phyloP scores from a whole-genome alignment of 2,888 invertebrate genomes.

The Aradus depressus region DNA sequence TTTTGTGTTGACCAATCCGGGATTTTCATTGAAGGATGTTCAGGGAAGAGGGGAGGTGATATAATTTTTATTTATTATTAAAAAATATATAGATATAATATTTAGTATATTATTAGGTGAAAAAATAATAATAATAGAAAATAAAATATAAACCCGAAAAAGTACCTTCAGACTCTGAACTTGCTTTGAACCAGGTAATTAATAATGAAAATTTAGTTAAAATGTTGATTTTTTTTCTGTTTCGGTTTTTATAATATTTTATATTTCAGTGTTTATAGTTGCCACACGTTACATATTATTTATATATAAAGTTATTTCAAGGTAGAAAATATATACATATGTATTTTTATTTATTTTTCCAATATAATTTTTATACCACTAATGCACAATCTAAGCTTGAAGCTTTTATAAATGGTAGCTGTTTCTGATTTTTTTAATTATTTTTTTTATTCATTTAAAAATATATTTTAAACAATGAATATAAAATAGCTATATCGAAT shows the following conservation, averaged over 20 bases:
- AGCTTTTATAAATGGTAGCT: slow-evolving; percentile 28
- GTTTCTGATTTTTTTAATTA: slow-evolving; percentile 35
- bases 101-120: slow-evolving; percentile 20
- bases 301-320: slow-evolving; percentile 14
- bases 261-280: slow-evolving; percentile 23
- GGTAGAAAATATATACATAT: slow-evolving; percentile 11
- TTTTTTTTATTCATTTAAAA: slow-evolving; percentile 32
- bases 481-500: slow-evolving; percentile 32
- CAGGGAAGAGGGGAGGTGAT: slow-evolving; percentile 15
- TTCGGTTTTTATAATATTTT: slow-evolving; percentile 19
- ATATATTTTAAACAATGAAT: slow-evolving; percentile 31
- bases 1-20: slow-evolving; percentile 13
- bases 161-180: slow-evolving; percentile 13
- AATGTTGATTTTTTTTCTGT: slow-evolving; percentile 24
- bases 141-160: slow-evolving; percentile 16
- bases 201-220: slow-evolving; percentile 25
- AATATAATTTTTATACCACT: too few relatives aligned
- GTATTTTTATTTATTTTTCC: slow-evolving; percentile 21
- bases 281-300: slow-evolving; percentile 14
- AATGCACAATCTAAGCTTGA: slow-evolving; percentile 28
- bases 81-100: slow-evolving; percentile 17
- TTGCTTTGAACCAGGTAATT: slow-evolving; percentile 20
- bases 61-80: slow-evolving; percentile 22
- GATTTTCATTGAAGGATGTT: slow-evolving; percentile 19
- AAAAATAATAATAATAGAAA: too few relatives aligned